Evolutionary conservation across 2,888 invertebrate species (phyloP).

Genomic region (Lepidochitona cinerea): DNA sequence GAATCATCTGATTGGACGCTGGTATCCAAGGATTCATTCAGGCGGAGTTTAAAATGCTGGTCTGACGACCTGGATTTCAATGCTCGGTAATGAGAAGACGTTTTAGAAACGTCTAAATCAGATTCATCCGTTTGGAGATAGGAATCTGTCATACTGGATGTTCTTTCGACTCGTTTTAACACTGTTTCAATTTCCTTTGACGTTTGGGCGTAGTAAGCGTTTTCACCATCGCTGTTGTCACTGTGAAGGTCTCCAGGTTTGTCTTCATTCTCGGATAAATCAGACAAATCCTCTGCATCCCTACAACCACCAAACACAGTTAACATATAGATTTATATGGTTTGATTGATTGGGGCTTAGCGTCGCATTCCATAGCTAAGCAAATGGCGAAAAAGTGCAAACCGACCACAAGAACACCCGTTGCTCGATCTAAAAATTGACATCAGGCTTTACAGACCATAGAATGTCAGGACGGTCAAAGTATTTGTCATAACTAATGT

Average conservation of each 20-base stretch:
- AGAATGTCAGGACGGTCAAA: no score
- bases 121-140: constrained; percentile 3
- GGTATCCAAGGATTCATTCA: neutral
- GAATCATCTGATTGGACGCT: constrained; percentile 6
- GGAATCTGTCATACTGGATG: neutral
- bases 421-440: no score
- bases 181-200: constrained; percentile 55
- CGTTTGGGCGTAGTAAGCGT: constrained; percentile 54
- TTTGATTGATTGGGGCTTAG: no score
- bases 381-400: no score
- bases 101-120: neutral
- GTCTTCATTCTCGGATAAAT: constrained; percentile 54
- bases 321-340: no score
- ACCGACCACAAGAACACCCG: no score
- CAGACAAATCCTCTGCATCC: constrained; percentile 62
- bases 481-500: no score
- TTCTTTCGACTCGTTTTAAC: constrained; percentile 10
- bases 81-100: neutral
- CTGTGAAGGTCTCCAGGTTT: constrained; percentile 36
- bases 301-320: constrained; percentile 35
- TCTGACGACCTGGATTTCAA: neutral
- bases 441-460: no score
- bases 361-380: no score
- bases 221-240: constrained; percentile 51
- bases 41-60: neutral